phyloP scores from a whole-genome alignment of 1,140 invertebrate genomes.

The Cephus cinctus region DNA sequence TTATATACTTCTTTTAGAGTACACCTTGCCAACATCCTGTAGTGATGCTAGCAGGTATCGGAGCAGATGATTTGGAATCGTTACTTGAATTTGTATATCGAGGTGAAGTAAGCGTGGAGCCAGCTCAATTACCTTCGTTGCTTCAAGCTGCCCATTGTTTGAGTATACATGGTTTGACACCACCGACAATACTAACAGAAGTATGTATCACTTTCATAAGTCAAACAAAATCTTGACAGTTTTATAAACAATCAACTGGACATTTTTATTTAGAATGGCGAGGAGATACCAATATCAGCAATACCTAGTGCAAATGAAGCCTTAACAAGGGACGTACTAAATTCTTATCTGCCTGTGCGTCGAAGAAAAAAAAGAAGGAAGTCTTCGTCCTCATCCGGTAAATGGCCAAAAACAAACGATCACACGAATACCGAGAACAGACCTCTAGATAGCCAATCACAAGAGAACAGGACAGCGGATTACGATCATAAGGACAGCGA shows the following conservation, averaged over 20 bases:
- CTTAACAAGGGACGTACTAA: constrained; percentile 34
- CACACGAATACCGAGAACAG: constrained; percentile 29
- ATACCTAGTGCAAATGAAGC: constrained; percentile 40
- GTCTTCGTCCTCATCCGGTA: constrained; percentile 44
- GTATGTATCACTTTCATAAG: constrained; percentile 38
- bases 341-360: constrained; percentile 37
- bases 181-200: constrained; percentile 55
- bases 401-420: constrained; percentile 36
- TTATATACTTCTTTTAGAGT: constrained; percentile 48
- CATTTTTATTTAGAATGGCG: constrained; percentile 40
- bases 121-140: constrained; percentile 62
- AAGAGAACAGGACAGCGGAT: constrained; percentile 35
- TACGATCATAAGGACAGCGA: constrained; percentile 44
- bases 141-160: constrained; percentile 65
- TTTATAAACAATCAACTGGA: too few species aligned
- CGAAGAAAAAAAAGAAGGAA: constrained; percentile 50
- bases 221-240: not conserved
- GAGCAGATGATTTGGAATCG: constrained; percentile 63
- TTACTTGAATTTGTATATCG: constrained; percentile 65
- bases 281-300: constrained; percentile 45
- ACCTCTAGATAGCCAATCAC: constrained; percentile 25
- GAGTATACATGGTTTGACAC: constrained; percentile 62
- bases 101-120: constrained; percentile 65
- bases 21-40: constrained; percentile 67
- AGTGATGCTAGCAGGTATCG: constrained; percentile 65